Base-by-base conservation (phyloP, 2,113 vertebrate genomes). In the Mus spicilegus region DNA sequence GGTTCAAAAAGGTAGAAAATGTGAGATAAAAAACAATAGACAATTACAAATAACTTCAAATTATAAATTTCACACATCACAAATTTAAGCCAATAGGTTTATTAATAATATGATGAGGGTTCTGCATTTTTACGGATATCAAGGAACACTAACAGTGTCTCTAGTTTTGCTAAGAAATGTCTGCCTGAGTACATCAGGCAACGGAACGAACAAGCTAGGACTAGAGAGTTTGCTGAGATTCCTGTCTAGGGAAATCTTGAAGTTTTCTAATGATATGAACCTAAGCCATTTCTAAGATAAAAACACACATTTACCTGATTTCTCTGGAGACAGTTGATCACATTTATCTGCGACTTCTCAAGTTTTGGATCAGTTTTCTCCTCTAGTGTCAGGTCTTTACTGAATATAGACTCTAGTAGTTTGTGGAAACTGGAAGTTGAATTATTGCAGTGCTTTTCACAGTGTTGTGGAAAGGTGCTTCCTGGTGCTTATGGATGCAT, bases 191-290 rank as follows among this genome's bases (percentile, higher is more conserved):
- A 89, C 33, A 7, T 72, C 56, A 76, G 63, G 36, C 73, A 90
- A 95, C 58, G 75, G 86, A 84, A 36, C 3, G 12, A 67, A 8
- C 56, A 39, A 24, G 56, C 1, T 81, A 80, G 89, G 58, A 61
- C 51, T 6, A 75, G 16, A 42, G 2, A 28, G 24, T 69, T 33
- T 91, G 56, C 28, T 61, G 81, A 49, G 72, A 78, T 36, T 89
- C 85, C 87, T 39, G 22, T 92, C 89, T 36, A 84, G 65, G 84
- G 54, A 95, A 73, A 93, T 93, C 96, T 78, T 73, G 4, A 46
- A n/a, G 69, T 86, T 20, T 96, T 63, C 85, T n/a, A 65, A 75
- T 5, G 6, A 90, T 80, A 26, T 5, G 72, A 88, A 93, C 70
- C 22, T 82, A n/a, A 72, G 14, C 39, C 49, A 77, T 63, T 28